Base-by-base conservation (phyloP, 2,888 invertebrate species). In the Siphlonurus alternatus region DNA sequence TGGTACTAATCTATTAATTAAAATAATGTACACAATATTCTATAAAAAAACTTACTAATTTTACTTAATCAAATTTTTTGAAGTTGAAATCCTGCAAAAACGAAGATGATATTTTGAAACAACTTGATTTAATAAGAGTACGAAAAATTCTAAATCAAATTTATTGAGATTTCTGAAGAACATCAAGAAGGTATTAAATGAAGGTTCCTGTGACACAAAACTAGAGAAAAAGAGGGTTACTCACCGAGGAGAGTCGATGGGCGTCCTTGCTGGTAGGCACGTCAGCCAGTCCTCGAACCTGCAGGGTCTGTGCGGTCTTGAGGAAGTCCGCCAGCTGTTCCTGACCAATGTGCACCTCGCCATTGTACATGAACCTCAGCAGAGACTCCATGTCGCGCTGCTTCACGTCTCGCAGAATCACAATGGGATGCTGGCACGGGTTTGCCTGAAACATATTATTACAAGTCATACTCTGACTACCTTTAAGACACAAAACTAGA, bases 331-430 rank as follows among this genome's bases (percentile, higher is more conserved):
- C 85, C 70, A 93, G 79, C 74, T 90, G 89, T 71, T 91, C 90
- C 75, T 92, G 90, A 23, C 89, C 89, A 70, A 92, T 89, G 76
- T 91, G 88, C 38, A 93, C 92, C 76, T 92, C 92, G 67, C 92
- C 92, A 76, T 91, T 89, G 76, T 93, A 93, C 90, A 93, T 92
- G 79, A 92, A 93, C 77, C 89, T 87, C 71, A 93, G 80, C 71
- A 92, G 81, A 73, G 88, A 89, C 74, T 90, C 89, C 82, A 92
- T 89, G 73, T 91, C 90, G 74, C 88, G 86, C 72, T 88, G 86
- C 72, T 88, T 86, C 23, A 92, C 89, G 75, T 92, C 92, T 73
- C 89, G 82, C 68, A 93, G 80, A 72, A 92, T 92, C 69, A 93
- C 88, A 71, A 92, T 92, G 61, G 92, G 92, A 77, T 92, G 92